These are phyloP conservation scores for Apodemia hepburni DNA, from an alignment of 2,888 invertebrate genomes.

Conservation along the genomic window DNA sequence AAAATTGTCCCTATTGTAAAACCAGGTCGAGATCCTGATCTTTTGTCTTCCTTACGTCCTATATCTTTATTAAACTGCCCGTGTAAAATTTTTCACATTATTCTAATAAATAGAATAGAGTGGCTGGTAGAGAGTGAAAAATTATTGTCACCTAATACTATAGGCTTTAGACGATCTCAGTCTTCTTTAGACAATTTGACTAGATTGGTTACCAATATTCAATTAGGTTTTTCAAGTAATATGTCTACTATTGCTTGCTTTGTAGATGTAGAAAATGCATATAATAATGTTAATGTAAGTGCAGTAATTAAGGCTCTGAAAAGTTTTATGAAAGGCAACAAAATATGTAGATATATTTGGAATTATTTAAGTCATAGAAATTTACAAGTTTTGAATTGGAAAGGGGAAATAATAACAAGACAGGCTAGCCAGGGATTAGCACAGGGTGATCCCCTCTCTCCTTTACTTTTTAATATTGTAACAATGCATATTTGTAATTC, in stretches of 20 bases:
- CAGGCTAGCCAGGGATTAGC: conserved; percentile 17
- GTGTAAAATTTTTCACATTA: too few relatives aligned
- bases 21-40: too few relatives aligned
- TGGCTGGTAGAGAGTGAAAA: conserved; percentile 8
- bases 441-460: neutral
- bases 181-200: neutral
- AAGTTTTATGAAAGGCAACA: conserved; percentile 16
- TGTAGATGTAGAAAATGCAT: conserved; percentile 23
- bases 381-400: neutral
- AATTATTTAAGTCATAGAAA: conserved; percentile 20
- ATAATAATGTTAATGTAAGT: conserved; percentile 13
- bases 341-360: conserved; percentile 24
- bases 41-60: too few relatives aligned
- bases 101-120: neutral
- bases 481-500: conserved; percentile 19
- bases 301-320: conserved; percentile 17
- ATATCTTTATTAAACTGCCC: too few relatives aligned
- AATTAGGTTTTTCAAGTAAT: conserved; percentile 9
- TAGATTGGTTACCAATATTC: conserved; percentile 1
- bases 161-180: neutral
- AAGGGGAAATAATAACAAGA: conserved; percentile 2
- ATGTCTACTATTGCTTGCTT: conserved; percentile 25
- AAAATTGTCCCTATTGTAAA: too few relatives aligned
- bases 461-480: conserved; percentile 23
- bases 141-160: conserved; percentile 9